Conservation (phyloP, 2,888 invertebrate genomes). For the Electrophaes corylata region DNA sequence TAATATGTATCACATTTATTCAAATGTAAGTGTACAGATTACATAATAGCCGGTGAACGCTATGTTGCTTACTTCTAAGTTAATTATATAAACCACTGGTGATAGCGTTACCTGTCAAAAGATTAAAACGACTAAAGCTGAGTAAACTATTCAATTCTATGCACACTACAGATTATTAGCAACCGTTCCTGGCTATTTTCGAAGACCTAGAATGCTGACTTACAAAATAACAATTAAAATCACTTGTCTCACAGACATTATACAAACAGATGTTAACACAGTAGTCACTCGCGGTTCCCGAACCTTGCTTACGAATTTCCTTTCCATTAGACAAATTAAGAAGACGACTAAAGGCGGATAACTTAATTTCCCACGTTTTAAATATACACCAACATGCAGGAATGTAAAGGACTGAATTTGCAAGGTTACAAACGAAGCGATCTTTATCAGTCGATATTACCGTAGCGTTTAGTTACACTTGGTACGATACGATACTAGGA, state of each 20-base stretch:
- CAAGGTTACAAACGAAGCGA: conserved; percentile 32
- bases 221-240: conserved; percentile 41
- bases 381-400: conserved; percentile 32
- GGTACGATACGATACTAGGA: conserved; percentile 30
- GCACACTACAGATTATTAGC: conserved; percentile 12
- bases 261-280: conserved; percentile 42
- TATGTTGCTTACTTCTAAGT: conserved; percentile 53
- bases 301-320: conserved; percentile 2
- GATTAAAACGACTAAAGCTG: conserved; percentile 25
- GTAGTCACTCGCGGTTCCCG: conserved; percentile 20
- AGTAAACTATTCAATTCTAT: conserved; percentile 9
- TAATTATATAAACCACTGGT: conserved; percentile 48
- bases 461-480: conserved; percentile 34
- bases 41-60: conserved; percentile 69
- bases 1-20: conserved; percentile 63
- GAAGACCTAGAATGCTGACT: conserved; percentile 17
- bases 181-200: conserved; percentile 15
- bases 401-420: conserved; percentile 38
- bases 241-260: conserved; percentile 64
- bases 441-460: conserved; percentile 36
- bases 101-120: conserved; percentile 38
- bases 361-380: conserved; percentile 35
- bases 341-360: conserved; percentile 44
- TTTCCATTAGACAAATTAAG: conserved; percentile 20
- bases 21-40: conserved; percentile 78